Percentiles rank a stretch among this genome's conserved stretches.
Evolutionary conservation across 2,797 vertebrate genomes (phyloP).

Genomic region (Erithacus rubecula): DNA sequence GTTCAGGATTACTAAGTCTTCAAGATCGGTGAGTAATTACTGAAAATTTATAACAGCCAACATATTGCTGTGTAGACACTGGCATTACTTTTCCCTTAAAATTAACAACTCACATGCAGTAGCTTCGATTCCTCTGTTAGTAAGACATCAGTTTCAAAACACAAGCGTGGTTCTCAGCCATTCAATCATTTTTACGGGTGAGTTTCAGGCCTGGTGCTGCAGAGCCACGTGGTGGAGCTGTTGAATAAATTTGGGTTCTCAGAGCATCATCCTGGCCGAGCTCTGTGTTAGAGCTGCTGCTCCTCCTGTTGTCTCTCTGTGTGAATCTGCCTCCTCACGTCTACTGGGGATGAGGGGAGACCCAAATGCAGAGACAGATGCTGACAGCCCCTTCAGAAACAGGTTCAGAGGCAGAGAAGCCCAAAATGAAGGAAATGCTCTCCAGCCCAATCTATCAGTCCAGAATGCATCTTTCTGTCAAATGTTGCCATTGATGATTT

Average conservation of each 20-base stretch:
- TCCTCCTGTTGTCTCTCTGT: not conserved
- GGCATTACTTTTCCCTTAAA: not conserved
- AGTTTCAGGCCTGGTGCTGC: not conserved
- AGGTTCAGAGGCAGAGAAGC: not conserved
- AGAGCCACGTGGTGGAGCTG: conserved; percentile 76
- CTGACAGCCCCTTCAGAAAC: not conserved
- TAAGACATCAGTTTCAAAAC: conserved; percentile 5
- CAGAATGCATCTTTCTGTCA: not conserved
- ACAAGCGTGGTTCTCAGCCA: not conserved
- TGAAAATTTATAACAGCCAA: not conserved
- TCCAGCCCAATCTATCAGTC: not conserved
- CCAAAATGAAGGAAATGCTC: not conserved
- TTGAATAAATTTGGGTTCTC: conserved; percentile 68
- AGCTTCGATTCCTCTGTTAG: not conserved
- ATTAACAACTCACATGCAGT: not conserved
- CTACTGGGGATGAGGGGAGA: not conserved
- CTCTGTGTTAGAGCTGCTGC: not conserved
- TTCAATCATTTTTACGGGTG: not conserved
- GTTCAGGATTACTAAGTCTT: not conserved
- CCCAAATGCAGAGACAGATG: not conserved
- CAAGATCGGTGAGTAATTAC: not conserved
- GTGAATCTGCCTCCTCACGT: not conserved
- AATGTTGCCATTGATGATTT: not conserved
- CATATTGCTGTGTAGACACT: not conserved
- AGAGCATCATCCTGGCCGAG: not conserved